These are phyloP conservation scores for Garra rufa DNA, from an alignment of 2,113 vertebrate genomes.

Conservation along the genomic window DNA sequence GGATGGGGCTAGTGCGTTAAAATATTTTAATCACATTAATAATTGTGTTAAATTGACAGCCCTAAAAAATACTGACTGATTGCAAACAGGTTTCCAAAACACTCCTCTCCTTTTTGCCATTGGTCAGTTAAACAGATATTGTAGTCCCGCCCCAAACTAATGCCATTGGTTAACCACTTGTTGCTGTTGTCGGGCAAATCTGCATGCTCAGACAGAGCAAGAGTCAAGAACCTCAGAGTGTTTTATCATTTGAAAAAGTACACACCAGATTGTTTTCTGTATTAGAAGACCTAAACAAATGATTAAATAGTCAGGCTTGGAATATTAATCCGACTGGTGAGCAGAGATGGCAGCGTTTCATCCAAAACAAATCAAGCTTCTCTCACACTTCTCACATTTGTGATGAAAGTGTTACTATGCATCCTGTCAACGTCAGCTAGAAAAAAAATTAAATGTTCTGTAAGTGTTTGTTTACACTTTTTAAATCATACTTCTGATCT, in stretches of 20 bases:
- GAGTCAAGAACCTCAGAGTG: neutral
- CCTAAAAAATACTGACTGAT: too few relatives aligned
- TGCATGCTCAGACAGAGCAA: neutral
- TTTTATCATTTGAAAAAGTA: neutral
- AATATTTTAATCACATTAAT: too few relatives aligned
- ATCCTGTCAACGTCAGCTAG: constrained; percentile 42
- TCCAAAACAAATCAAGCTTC: constrained; percentile 21
- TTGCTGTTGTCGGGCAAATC: neutral
- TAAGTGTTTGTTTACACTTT: constrained; percentile 33
- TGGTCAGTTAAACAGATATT: neutral
- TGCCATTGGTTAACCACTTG: neutral
- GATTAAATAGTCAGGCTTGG: neutral
- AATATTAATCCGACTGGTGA: neutral
- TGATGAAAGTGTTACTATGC: constrained; percentile 53
- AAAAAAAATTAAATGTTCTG: constrained; percentile 3
- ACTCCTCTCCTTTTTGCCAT: neutral
- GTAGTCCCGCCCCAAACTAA: neutral
- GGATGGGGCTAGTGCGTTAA: too few relatives aligned
- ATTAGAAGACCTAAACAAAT: constrained; percentile 1
- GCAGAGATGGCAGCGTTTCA: neutral
- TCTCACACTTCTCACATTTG: constrained; percentile 35
- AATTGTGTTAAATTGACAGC: too few relatives aligned
- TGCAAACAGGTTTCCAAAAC: neutral
- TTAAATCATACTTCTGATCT: neutral
- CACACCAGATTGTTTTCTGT: neutral